Percentiles rank a stretch among this genome's conserved stretches.
Conservation (phyloP, 2,113 vertebrate species). For the Hystrix brachyura region DNA sequence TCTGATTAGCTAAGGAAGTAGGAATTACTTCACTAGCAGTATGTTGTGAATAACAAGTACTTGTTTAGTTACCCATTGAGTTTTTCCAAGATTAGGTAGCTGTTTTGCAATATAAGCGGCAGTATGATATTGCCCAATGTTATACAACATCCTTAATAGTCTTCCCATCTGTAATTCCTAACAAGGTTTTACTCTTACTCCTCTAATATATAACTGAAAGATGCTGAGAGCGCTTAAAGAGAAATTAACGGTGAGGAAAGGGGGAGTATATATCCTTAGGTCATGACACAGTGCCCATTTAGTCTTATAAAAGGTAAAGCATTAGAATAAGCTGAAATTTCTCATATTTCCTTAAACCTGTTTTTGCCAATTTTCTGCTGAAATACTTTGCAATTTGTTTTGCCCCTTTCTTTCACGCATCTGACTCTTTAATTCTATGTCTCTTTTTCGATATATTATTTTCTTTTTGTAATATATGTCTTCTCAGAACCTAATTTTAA, state of each 20-base stretch:
- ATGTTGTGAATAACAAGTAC: background rate
- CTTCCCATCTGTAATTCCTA: background rate
- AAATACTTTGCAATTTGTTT: slow-evolving; percentile 20
- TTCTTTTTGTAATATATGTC: background rate
- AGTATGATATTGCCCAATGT: background rate
- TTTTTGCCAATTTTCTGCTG: background rate
- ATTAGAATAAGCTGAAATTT: background rate
- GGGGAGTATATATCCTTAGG: background rate
- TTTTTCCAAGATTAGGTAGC: slow-evolving; percentile 29
- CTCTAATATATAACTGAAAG: slow-evolving; percentile 36
- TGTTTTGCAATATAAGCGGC: background rate
- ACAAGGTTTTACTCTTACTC: background rate
- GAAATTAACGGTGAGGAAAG: slow-evolving; percentile 62
- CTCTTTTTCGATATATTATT: background rate
- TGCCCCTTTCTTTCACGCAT: background rate
- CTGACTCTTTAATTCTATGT: background rate
- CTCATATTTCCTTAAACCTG: background rate
- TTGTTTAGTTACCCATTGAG: background rate
- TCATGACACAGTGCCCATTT: background rate
- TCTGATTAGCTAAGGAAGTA: slow-evolving; percentile 47
- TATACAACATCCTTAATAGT: background rate
- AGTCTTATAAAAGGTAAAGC: background rate
- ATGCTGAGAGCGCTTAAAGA: background rate
- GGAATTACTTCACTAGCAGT: slow-evolving; percentile 54
- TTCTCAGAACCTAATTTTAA: slow-evolving; percentile 25